Conservation (phyloP, 2,113 vertebrate species). For the Tychaedon coryphoeus region DNA sequence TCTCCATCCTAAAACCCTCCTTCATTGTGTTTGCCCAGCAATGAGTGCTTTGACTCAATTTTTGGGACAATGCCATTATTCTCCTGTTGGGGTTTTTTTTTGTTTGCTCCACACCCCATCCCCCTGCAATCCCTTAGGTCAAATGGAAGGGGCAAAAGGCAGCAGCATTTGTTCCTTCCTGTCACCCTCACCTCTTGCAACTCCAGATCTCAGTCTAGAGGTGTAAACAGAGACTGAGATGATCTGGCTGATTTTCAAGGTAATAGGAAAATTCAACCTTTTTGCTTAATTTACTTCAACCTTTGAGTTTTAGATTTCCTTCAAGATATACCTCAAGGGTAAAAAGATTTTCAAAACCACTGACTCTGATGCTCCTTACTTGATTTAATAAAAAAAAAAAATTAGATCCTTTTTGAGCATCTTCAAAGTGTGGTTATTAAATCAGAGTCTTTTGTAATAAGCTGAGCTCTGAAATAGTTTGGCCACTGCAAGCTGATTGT, state of each 20-base stretch:
- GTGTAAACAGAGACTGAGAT: background rate
- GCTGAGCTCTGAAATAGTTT: background rate
- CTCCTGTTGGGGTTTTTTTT: background rate
- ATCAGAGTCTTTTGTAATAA: rapidly evolving
- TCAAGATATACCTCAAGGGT: background rate
- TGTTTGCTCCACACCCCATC: rapidly evolving
- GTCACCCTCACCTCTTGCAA: background rate
- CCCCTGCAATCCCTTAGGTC: background rate
- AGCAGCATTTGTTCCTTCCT: background rate
- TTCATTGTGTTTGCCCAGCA: background rate
- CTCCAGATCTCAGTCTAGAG: background rate
- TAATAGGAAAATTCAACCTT: background rate
- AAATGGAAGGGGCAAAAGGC: background rate
- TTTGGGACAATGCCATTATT: background rate
- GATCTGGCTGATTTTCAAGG: background rate
- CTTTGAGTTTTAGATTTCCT: background rate
- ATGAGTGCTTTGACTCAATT: background rate
- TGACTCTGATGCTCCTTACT: background rate
- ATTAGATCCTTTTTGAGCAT: background rate
- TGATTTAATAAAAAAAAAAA: background rate
- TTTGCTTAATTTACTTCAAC: background rate
- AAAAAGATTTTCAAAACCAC: background rate
- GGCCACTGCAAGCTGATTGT: background rate
- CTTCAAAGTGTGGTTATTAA: background rate
- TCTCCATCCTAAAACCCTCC: background rate